Percentiles rank a stretch among this genome's conserved stretches.
These are phyloP conservation scores for Psittacula derbiana DNA, from an alignment of 2,797 vertebrate species.

Conservation along the genomic window DNA sequence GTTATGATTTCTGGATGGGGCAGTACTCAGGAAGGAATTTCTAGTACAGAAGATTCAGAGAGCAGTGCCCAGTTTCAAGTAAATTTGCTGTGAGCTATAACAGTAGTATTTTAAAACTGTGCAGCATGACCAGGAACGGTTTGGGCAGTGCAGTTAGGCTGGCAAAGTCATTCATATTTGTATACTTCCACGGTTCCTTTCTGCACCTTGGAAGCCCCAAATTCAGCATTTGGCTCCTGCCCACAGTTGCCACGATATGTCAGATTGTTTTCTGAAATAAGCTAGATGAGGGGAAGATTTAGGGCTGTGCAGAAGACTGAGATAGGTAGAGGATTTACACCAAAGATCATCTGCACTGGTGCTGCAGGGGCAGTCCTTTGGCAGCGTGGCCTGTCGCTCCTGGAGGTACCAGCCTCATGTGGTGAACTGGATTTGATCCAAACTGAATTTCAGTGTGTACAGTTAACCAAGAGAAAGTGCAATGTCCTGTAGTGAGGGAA, in stretches of 20 bases:
- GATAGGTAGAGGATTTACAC: background rate
- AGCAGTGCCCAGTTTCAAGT: background rate
- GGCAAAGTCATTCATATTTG: background rate
- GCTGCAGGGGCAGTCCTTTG: background rate
- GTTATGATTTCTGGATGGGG: background rate
- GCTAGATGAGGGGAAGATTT: background rate
- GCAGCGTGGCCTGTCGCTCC: background rate
- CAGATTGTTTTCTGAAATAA: background rate
- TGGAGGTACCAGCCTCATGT: background rate
- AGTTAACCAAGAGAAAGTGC: background rate
- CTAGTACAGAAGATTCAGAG: background rate
- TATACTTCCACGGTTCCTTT: background rate
- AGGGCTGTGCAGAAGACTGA: background rate
- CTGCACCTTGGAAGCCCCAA: background rate
- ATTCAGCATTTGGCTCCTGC: background rate
- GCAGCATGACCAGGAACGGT: background rate
- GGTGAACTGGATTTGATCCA: fast-evolving
- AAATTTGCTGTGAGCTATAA: background rate
- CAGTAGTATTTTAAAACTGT: background rate
- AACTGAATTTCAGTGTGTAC: background rate
- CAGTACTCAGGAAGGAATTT: background rate
- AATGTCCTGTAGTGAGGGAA: background rate
- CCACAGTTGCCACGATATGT: background rate
- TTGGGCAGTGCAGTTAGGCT: background rate
- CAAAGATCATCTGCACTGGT: background rate